These are phyloP conservation scores for Spodoptera littoralis DNA, from an alignment of 2,888 invertebrate species.

Conservation along the genomic window DNA sequence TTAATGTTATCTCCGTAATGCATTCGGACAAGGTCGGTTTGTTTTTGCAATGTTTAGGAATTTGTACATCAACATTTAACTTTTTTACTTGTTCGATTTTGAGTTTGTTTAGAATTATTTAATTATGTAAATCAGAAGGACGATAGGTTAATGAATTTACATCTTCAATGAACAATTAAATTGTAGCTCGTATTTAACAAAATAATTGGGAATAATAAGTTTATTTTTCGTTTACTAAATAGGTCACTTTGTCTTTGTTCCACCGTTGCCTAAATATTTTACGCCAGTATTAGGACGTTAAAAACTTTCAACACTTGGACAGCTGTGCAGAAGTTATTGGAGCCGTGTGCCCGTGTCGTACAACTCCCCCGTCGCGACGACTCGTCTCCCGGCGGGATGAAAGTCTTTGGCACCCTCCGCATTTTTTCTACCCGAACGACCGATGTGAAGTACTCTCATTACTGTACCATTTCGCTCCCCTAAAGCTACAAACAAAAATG, in stretches of 20 bases:
- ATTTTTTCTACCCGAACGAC: constrained; percentile 68
- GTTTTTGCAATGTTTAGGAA: constrained; percentile 22
- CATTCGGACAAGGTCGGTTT: constrained; percentile 11
- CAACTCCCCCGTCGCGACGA: constrained; percentile 48
- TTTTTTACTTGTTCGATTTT: not conserved
- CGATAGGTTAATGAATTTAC: too few relatives aligned
- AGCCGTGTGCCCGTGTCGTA: constrained; percentile 42
- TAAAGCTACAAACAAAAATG: constrained; percentile 70
- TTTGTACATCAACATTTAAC: constrained; percentile 1
- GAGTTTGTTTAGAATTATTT: not conserved
- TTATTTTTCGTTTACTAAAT: too few relatives aligned
- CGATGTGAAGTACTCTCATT: constrained; percentile 74
- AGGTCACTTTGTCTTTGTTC: too few relatives aligned
- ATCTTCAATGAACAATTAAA: too few relatives aligned
- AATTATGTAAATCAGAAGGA: not conserved
- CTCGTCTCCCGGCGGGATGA: constrained; percentile 54
- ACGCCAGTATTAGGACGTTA: constrained; percentile 35
- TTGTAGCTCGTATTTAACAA: too few relatives aligned
- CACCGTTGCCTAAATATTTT: constrained; percentile 4
- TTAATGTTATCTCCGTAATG: constrained; percentile 28
- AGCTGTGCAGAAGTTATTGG: constrained; percentile 37
- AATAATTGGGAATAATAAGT: too few relatives aligned
- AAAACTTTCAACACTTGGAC: constrained; percentile 46
- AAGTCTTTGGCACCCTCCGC: constrained; percentile 72
- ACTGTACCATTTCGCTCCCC: constrained; percentile 76